phyloP scores from a whole-genome alignment of 2,888 invertebrate genomes.

The Campopleginae sp. region DNA sequence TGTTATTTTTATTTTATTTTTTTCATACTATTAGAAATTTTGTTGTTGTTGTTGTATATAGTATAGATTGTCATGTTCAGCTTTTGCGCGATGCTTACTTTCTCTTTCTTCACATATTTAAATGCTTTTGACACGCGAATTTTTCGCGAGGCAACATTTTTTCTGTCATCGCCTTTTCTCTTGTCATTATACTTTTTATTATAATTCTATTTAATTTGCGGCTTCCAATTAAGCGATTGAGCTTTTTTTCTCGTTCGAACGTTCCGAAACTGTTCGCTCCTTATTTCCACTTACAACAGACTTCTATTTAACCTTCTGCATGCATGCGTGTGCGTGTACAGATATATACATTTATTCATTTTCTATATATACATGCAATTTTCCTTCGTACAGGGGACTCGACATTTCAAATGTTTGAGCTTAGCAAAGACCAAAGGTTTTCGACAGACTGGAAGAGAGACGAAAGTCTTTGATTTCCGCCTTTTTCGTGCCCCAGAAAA shows the following conservation, averaged over 20 bases:
- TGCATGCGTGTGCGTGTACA: constrained; percentile 3
- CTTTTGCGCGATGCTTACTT: constrained; percentile 63
- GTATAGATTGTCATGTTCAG: constrained; percentile 83
- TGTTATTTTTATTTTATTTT: not conserved
- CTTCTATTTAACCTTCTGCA: constrained; percentile 8
- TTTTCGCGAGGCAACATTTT: constrained; percentile 5
- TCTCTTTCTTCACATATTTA: constrained; percentile 60
- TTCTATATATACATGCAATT: not conserved
- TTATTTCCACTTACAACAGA: constrained; percentile 14
- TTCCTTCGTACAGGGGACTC: not conserved
- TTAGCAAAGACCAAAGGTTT: not conserved
- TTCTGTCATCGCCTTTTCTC: not conserved
- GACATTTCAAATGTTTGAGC: not conserved
- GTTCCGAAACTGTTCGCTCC: constrained; percentile 28
- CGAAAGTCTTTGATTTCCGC: not conserved
- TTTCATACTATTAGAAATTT: constrained; percentile 69
- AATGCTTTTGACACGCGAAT: constrained; percentile 61
- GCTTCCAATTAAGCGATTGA: constrained; percentile 59
- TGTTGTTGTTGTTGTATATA: constrained; percentile 73
- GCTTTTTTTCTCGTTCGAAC: constrained; percentile 39
- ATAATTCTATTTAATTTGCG: constrained; percentile 25
- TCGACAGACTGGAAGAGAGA: not conserved
- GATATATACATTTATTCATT: constrained; percentile 14
- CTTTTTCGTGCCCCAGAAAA: not conserved
- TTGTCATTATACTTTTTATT: not conserved